A percentile compares a stretch with the other conserved stretches of the same genome.
Conservation (phyloP, 2,113 vertebrate species). For the human region DNA sequence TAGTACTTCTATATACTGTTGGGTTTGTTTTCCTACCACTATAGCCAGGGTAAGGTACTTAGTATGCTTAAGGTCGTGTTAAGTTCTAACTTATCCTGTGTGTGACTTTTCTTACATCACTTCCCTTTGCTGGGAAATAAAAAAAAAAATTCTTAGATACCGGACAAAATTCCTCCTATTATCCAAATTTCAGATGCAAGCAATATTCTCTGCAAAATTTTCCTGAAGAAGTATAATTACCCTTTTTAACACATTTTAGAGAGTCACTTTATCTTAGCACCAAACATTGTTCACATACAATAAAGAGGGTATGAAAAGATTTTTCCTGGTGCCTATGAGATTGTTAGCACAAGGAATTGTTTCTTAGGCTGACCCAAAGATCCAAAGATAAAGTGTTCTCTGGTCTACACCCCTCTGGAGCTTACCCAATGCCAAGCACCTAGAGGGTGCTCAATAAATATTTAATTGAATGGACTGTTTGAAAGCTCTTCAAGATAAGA, state of each 20-base stretch:
- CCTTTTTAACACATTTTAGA: conserved; percentile 6
- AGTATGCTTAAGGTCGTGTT: neutral
- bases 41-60: neutral
- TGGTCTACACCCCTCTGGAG: neutral
- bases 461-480: conserved; percentile 44
- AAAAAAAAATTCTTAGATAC: neutral
- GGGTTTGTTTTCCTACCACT: neutral
- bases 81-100: neutral
- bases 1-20: neutral
- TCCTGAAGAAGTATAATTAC: neutral
- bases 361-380: conserved; percentile 22
- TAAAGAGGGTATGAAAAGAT: conserved; percentile 19
- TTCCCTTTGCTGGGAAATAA: neutral
- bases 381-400: neutral
- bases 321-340: neutral
- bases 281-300: conserved; percentile 48
- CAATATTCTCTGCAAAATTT: neutral
- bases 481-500: neutral
- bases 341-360: neutral
- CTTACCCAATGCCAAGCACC: neutral
- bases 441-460: conserved; percentile 45
- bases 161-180: neutral
- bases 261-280: conserved; percentile 12
- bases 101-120: neutral
- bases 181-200: neutral